Evolutionary conservation across 2,797 vertebrate genomes (phyloP).

Genomic region (Tauraco hartlaubi): DNA sequence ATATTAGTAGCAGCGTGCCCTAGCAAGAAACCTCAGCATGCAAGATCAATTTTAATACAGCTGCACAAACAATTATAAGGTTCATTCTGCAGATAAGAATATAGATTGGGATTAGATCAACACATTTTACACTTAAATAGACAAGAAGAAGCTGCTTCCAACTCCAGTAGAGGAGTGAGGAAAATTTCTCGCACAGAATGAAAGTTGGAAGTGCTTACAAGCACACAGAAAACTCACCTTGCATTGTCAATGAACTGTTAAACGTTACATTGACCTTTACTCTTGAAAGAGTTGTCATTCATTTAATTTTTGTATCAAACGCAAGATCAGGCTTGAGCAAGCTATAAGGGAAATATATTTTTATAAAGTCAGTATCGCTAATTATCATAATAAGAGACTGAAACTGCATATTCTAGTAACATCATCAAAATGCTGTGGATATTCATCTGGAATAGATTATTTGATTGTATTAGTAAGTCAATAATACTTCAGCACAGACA

Average conservation of each 20-base stretch:
- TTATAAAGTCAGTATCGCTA: background rate
- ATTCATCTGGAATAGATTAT: background rate
- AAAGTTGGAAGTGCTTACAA: background rate
- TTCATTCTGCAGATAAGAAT: background rate
- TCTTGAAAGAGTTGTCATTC: background rate
- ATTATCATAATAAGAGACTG: background rate
- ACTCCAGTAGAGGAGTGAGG: background rate
- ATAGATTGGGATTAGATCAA: background rate
- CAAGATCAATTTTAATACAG: background rate
- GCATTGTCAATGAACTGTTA: background rate
- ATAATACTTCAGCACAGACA: background rate
- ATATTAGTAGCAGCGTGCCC: background rate
- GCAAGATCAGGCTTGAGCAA: background rate
- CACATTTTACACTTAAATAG: background rate
- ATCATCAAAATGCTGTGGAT: background rate
- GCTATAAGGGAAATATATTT: background rate
- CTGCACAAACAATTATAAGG: background rate
- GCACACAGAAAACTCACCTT: background rate
- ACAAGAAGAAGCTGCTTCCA: background rate
- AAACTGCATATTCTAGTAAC: background rate
- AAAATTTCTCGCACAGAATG: background rate
- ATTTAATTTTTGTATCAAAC: background rate
- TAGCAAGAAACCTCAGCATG: background rate
- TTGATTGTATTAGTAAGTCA: background rate
- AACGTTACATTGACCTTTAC: background rate